A percentile compares a stretch with the other conserved stretches of the same genome.
Evolutionary conservation across 2,888 invertebrate species (phyloP).

Genomic region (Tachina fera): DNA sequence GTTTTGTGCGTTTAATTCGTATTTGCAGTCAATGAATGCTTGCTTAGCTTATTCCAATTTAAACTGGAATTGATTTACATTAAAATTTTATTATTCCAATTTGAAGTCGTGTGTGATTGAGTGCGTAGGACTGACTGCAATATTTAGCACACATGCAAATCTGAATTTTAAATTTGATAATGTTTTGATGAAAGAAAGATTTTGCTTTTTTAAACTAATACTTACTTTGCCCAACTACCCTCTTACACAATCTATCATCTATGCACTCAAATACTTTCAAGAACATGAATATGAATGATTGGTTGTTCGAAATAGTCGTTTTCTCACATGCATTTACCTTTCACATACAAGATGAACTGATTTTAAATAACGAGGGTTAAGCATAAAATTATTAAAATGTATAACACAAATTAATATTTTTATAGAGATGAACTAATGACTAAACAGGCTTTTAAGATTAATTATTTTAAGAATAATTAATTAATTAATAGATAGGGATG

Average conservation of each 20-base stretch:
- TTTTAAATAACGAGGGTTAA: neutral
- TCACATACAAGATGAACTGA: neutral
- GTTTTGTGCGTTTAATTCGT: neutral
- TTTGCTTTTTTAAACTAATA: neutral
- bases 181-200: neutral
- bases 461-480: too few relatives aligned
- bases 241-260: neutral
- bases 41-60: constrained; percentile 39
- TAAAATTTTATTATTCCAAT: constrained; percentile 10
- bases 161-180: constrained; percentile 6
- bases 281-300: neutral
- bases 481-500: too few relatives aligned
- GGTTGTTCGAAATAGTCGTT: neutral
- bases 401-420: neutral
- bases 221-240: neutral
- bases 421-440: too few relatives aligned
- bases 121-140: constrained; percentile 16
- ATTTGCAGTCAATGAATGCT: constrained; percentile 5
- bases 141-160: constrained; percentile 2
- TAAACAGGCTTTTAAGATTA: too few relatives aligned
- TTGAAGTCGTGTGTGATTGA: neutral
- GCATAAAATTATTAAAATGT: constrained; percentile 21
- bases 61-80: constrained; percentile 53
- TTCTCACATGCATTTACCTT: constrained; percentile 10
- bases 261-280: too few relatives aligned